These are phyloP conservation scores for Drosophila buzzatii DNA, from an alignment of 2,888 invertebrate genomes.

Conservation along the genomic window DNA sequence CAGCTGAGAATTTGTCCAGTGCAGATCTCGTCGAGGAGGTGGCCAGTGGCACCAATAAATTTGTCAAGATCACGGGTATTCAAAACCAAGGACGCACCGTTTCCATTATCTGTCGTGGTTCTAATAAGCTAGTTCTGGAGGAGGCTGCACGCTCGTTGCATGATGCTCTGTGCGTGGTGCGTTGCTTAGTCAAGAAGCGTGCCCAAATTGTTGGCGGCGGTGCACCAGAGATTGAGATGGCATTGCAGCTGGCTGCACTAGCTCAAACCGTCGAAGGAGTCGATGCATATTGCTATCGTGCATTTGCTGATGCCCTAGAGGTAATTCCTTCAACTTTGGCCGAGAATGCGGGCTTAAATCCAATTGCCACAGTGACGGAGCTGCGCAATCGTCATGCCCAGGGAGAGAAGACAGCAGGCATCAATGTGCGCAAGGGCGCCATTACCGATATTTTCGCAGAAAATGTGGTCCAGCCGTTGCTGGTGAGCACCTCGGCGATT, in stretches of 20 bases:
- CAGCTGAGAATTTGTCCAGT: slow-evolving; percentile 94
- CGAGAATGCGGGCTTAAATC: slow-evolving; percentile 94
- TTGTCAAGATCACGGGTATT: slow-evolving; percentile 96
- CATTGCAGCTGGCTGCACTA: slow-evolving; percentile 92
- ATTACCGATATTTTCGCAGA: slow-evolving; percentile 99
- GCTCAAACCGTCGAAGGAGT: slow-evolving; percentile 95
- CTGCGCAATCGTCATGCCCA: slow-evolving; percentile 96
- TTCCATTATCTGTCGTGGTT: slow-evolving; percentile 94
- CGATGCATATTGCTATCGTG: slow-evolving; percentile 97
- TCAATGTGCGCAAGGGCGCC: slow-evolving; percentile 97
- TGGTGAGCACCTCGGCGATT: slow-evolving; percentile 97
- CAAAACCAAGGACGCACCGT: slow-evolving; percentile 95
- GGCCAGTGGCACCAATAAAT: slow-evolving; percentile 93
- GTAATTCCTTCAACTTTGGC: slow-evolving; percentile 96
- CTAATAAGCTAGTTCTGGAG: slow-evolving; percentile 94
- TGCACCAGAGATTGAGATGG: slow-evolving; percentile 98
- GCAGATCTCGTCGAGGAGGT: slow-evolving; percentile 98
- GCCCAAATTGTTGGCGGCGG: slow-evolving; percentile 98
- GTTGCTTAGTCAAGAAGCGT: slow-evolving; percentile 97
- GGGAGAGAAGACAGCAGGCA: slow-evolving; percentile 94
- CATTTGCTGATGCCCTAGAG: slow-evolving; percentile 98
- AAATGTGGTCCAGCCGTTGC: slow-evolving; percentile 98
- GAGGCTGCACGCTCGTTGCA: slow-evolving; percentile 96
- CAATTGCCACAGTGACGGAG: slow-evolving; percentile 98
- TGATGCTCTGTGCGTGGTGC: slow-evolving; percentile 95